Conservation (phyloP, 2,797 vertebrate species). For the Pitangus sulphuratus region DNA sequence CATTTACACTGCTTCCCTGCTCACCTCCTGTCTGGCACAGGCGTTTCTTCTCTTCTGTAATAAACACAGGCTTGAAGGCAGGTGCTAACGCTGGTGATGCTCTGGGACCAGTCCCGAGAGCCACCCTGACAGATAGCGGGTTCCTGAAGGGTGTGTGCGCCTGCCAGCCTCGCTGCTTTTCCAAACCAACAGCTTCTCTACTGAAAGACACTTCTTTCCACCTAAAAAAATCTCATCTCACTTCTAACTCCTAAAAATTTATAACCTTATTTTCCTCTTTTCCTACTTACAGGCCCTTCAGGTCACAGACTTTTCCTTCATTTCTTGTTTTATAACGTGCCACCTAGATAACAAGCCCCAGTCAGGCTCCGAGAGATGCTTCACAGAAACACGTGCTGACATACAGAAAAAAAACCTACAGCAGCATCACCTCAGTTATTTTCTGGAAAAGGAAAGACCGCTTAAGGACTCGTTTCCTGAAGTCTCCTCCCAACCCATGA, state of each 20-base stretch:
- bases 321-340: not conserved
- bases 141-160: not conserved
- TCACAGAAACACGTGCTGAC: not conserved
- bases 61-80: not conserved
- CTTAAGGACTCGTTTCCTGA: not conserved
- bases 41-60: not conserved
- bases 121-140: not conserved
- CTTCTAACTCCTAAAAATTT: not conserved
- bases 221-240: not conserved
- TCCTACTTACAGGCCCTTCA: not conserved
- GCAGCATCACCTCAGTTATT: not conserved
- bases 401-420: accelerated
- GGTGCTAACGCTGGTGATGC: not conserved
- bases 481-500: not conserved
- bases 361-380: not conserved
- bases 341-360: not conserved
- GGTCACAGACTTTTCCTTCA: not conserved
- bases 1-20: not conserved
- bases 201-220: not conserved
- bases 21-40: not conserved
- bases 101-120: not conserved
- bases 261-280: not conserved
- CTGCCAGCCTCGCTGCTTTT: not conserved
- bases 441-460: not conserved
- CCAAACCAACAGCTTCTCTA: not conserved